A percentile compares a stretch with the other conserved stretches of the same genome.
Conservation (phyloP, 1,140 invertebrate species). For the Matsumurasca onukii region DNA sequence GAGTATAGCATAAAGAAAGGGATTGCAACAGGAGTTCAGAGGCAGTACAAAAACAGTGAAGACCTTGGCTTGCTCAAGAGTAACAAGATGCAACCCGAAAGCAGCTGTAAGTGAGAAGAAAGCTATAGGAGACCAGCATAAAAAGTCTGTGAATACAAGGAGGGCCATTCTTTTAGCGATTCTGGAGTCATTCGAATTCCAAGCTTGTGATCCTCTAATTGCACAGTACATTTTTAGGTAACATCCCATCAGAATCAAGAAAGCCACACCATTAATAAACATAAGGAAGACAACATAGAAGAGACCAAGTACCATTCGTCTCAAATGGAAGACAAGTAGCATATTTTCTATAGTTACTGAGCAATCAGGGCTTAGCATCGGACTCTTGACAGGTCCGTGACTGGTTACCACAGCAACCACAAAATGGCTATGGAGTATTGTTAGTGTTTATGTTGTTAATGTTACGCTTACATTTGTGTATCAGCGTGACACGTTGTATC, state of each 20-base stretch:
- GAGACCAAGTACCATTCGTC: conserved; percentile 63
- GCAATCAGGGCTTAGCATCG: too few relatives aligned
- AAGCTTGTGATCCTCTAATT: conserved; percentile 88
- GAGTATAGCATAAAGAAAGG: conserved; percentile 94
- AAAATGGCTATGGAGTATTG: too few relatives aligned
- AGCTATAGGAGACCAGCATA: conserved; percentile 97
- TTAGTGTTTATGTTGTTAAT: too few relatives aligned
- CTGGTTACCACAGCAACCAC: too few relatives aligned
- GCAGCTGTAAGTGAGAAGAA: conserved; percentile 94
- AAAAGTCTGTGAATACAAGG: conserved; percentile 95
- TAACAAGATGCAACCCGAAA: conserved; percentile 86
- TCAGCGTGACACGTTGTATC: too few relatives aligned
- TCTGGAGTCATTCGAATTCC: conserved; percentile 96
- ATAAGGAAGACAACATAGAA: conserved; percentile 94
- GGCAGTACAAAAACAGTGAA: conserved; percentile 95
- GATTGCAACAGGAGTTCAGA: conserved; percentile 95
- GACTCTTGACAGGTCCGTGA: too few relatives aligned
- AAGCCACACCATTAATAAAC: conserved; percentile 90
- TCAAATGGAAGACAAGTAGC: conserved; percentile 96
- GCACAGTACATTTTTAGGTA: conserved; percentile 98
- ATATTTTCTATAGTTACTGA: conserved; percentile 96
- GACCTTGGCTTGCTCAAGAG: conserved; percentile 94
- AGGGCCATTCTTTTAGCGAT: conserved; percentile 97
- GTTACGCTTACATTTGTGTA: too few relatives aligned
- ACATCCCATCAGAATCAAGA: conserved; percentile 94